Percentiles rank a stretch among this genome's conserved stretches.
phyloP scores from a whole-genome alignment of 2,113 vertebrate species.

The Gymnarchus niloticus region DNA sequence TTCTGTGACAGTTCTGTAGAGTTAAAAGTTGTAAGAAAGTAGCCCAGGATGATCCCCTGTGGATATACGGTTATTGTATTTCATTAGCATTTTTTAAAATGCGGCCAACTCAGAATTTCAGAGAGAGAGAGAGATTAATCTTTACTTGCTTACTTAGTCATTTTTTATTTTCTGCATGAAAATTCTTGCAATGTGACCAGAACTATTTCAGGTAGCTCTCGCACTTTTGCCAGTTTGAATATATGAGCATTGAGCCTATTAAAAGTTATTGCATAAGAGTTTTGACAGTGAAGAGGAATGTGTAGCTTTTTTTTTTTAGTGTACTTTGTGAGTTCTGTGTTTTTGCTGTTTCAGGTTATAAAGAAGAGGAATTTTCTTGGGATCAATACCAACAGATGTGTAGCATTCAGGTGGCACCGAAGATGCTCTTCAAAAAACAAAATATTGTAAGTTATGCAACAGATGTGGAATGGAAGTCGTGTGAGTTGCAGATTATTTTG shows the following conservation, averaged over 20 bases:
- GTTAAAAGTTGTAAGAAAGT: not conserved
- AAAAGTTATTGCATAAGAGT: not conserved
- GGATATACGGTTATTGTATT: not conserved
- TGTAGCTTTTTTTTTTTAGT: not conserved
- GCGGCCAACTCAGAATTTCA: not conserved
- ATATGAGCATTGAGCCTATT: not conserved
- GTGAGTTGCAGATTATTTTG: not conserved
- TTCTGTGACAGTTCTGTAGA: not conserved
- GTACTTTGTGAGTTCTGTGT: not conserved
- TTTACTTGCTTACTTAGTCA: not conserved
- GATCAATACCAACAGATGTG: conserved; percentile 52
- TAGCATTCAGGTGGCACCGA: conserved; percentile 50
- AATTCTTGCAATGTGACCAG: not conserved
- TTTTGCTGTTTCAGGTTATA: conserved; percentile 48
- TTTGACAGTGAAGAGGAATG: not conserved
- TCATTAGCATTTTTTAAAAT: not conserved
- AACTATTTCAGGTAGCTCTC: not conserved
- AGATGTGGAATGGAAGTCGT: not conserved
- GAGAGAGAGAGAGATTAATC: not conserved
- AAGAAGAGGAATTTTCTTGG: conserved; percentile 60
- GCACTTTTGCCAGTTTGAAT: not conserved
- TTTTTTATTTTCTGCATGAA: no score
- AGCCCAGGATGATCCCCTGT: not conserved
- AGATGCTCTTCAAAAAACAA: conserved; percentile 51
- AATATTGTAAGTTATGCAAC: conserved; percentile 41